phyloP scores from a whole-genome alignment of 2,888 invertebrate species.

The Liodrosophila aerea region DNA sequence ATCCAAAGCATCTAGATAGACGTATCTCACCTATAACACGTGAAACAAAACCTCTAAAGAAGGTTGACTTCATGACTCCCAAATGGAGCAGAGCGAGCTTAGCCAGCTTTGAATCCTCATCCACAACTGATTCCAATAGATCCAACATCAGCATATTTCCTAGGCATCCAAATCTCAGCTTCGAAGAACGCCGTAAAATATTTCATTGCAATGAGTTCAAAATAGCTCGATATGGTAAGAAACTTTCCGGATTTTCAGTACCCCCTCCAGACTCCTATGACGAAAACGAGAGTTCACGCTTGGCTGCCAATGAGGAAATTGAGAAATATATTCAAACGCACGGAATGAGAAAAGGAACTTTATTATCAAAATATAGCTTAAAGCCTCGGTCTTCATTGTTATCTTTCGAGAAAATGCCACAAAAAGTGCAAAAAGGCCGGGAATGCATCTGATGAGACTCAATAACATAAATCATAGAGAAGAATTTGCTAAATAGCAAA shows the following conservation, averaged over 20 bases:
- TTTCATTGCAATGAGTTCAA: conserved; percentile 54
- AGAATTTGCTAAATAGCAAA: not conserved
- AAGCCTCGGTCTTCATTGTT: too few species aligned
- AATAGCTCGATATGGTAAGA: conserved; percentile 48
- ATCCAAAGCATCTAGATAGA: not conserved
- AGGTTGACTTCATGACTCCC: conserved; percentile 9
- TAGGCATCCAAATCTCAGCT: too few species aligned
- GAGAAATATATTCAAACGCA: conserved; percentile 22
- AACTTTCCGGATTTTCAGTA: conserved; percentile 34
- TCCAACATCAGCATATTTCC: too few species aligned
- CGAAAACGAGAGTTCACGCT: not conserved
- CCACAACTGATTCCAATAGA: too few species aligned
- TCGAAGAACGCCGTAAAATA: conserved; percentile 31
- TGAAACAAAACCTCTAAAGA: not conserved
- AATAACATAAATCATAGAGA: not conserved
- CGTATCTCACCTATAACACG: too few species aligned
- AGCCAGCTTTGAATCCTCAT: too few species aligned
- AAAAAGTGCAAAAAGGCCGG: not conserved
- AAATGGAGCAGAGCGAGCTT: too few species aligned
- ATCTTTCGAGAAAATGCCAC: too few species aligned
- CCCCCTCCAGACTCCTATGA: too few species aligned
- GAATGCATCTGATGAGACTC: not conserved
- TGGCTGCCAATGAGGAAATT: conserved; percentile 3
- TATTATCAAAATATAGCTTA: too few species aligned
- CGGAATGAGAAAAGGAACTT: too few species aligned